These are phyloP conservation scores for Takifugu bimaculatus DNA, from an alignment of 2,113 vertebrate genomes.

Conservation along the genomic window DNA sequence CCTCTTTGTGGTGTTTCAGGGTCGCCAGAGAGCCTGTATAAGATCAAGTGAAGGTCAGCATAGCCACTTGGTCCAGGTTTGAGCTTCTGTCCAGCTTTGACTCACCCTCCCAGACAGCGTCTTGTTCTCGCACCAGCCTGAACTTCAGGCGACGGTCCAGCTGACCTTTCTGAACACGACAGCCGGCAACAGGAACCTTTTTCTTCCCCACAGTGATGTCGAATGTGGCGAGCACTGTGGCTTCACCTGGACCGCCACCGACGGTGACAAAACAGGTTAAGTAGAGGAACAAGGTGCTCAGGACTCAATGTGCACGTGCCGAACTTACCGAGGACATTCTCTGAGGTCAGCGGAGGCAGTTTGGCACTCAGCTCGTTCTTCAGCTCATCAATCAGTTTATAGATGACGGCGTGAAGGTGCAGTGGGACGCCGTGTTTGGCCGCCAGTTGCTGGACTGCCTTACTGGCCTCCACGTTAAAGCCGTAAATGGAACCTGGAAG, in stretches of 20 bases:
- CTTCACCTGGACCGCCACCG: conserved; percentile 76
- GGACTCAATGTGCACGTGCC: no score
- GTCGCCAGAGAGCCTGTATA: conserved; percentile 78
- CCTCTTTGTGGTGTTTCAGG: conserved; percentile 90
- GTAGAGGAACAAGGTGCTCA: no score
- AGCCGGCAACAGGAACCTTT: conserved; percentile 89
- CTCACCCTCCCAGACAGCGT: conserved; percentile 89
- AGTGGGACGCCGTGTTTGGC: conserved; percentile 78
- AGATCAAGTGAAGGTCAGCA: not conserved
- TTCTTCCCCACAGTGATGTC: conserved; percentile 84
- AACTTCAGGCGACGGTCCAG: conserved; percentile 83
- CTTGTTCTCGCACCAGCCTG: conserved; percentile 75
- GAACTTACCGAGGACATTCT: conserved; percentile 76
- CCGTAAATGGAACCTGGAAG: conserved; percentile 84
- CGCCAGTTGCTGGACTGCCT: conserved; percentile 78
- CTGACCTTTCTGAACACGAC: conserved; percentile 88
- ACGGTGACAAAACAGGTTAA: not conserved
- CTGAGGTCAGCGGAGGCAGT: conserved; percentile 64
- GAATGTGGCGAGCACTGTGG: conserved; percentile 82
- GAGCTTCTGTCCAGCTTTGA: not conserved
- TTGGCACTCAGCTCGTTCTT: conserved; percentile 81
- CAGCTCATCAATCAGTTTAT: conserved; percentile 85
- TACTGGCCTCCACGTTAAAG: conserved; percentile 83
- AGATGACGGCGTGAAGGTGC: conserved; percentile 85
- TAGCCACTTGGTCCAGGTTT: not conserved